Conservation (phyloP, 2,113 vertebrate genomes). For the Archocentrus centrarchus region DNA sequence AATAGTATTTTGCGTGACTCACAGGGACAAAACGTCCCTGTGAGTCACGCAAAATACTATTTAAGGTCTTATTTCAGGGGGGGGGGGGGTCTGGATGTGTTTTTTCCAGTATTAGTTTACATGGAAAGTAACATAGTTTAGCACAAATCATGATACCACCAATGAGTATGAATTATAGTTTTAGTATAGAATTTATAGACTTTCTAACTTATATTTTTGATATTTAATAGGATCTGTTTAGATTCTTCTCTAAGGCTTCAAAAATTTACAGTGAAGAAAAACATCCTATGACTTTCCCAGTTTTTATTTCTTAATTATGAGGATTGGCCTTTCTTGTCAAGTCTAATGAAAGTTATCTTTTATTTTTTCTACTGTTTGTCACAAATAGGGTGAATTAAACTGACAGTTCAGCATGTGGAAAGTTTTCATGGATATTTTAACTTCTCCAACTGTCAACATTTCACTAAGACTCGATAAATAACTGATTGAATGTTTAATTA, state of each 20-base stretch:
- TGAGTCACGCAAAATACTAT: too few species aligned
- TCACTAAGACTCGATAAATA: neutral
- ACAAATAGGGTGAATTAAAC: neutral
- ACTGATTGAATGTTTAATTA: neutral
- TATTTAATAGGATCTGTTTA: neutral
- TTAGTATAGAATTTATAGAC: neutral
- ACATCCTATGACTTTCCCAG: too few species aligned
- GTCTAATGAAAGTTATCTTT: too few species aligned
- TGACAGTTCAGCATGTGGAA: neutral
- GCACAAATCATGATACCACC: neutral
- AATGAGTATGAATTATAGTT: neutral
- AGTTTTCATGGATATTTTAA: neutral
- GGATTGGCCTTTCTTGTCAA: too few species aligned
- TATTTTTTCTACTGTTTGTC: neutral
- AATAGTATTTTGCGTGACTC: too few species aligned
- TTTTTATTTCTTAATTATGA: too few species aligned
- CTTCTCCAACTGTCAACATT: neutral
- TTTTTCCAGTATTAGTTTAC: neutral
- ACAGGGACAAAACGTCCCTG: too few species aligned
- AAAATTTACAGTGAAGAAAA: too few species aligned
- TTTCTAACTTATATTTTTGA: neutral
- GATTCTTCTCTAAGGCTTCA: too few species aligned
- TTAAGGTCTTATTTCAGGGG: too few species aligned
- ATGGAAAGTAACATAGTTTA: neutral
- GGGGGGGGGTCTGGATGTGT: rapidly evolving